Base-by-base conservation (phyloP, 2,888 invertebrate species). In the Aporophyla lueneburgensis region DNA sequence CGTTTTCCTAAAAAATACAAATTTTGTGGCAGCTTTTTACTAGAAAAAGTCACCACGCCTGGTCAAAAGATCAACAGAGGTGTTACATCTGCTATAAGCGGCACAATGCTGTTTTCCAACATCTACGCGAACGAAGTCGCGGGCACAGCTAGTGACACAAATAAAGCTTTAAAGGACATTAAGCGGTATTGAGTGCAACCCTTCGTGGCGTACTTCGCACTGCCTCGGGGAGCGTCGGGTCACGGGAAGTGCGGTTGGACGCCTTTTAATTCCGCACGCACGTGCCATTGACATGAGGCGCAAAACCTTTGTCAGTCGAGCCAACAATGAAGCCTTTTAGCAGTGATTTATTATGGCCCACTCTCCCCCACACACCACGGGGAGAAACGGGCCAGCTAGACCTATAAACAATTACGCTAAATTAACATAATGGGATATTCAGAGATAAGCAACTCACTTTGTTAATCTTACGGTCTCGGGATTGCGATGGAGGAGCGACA, bases 251-350 rank as follows among this genome's bases (percentile, higher is more conserved):
- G 89, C 84, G 91, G 89, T 85, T 84, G 84, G 87, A 83, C 85
- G 87, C 87, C 84, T 88, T 91, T 92, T 92, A 90, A 92, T 91
- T 91, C 90, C 81, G 80, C 88, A 91, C 91, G 91, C 91, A 91
- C 90, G 86, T 91, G 83, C 88, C 90, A 90, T 88, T 88, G 89
- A 88, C 79, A 88, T 83, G 82, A 88, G 89, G 88, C 87, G 87
- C 85, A 86, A 84, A 89, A 87, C 92, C 93, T 93, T 93, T 93
- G 93, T 93, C 92, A 90, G 87, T 84, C 80, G 82, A 82, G 83
- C 81, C 91, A 91, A 94, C 93, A 94, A 94, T 93, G 91, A 92
- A 89, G 91, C 89, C 92, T 91, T 92, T 92, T 92, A 91, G 88
- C 88, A 69, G 90, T 93, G 93, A 95, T 94, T 94, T 94, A 94